Evolutionary conservation across 2,888 invertebrate species (phyloP), one percentile per base, ranked within the genome.

Genomic region (Leucophora obtusa): DNA sequence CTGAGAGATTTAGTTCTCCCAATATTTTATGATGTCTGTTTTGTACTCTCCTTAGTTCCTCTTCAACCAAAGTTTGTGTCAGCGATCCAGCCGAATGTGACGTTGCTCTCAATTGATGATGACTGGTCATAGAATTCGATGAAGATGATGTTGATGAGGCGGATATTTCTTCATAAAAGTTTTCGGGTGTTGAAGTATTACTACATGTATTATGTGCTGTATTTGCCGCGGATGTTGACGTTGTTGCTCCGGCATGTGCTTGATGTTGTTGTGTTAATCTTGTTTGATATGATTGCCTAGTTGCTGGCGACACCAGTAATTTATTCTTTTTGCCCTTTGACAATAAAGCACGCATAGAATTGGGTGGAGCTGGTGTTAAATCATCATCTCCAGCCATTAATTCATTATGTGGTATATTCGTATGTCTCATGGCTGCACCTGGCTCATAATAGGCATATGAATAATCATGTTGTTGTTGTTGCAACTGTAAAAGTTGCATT

Each of bases 381-480:
- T 82, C 82, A n/a, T 82, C 79, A 21, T 81, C 78, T 3, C 81
- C 82, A 2, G 82, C 56, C 21, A 77, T 51, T 50, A 80, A 63
- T 68, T 84, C 84, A 2, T 77, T 76, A 90, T 92, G 92, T 47
- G 95, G 94, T 86, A 94, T 92, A 86, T 94, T 93, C 72, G 93
- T 93, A 85, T 93, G 92, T 72, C 92, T 91, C 85, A 92, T 92
- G 77, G 92, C 92, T 8, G 93, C 92, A 1, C 93, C 93, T 0
- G 93, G 93, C 86, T 95, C 95, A 88, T 96, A 95, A 88, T 96
- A 96, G 18, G 96, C 96, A 89, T 96, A 96, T 14, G 95, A 95
- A 90, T 96, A 96, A 87, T 95, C 96, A 77, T 90, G 90, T 62
- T 90, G 90, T 70, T 87, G 84, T 71, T 90, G 90, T 35, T 82